Base-by-base conservation (phyloP, 2,797 vertebrate genomes). In the Enteromius viviparus region DNA sequence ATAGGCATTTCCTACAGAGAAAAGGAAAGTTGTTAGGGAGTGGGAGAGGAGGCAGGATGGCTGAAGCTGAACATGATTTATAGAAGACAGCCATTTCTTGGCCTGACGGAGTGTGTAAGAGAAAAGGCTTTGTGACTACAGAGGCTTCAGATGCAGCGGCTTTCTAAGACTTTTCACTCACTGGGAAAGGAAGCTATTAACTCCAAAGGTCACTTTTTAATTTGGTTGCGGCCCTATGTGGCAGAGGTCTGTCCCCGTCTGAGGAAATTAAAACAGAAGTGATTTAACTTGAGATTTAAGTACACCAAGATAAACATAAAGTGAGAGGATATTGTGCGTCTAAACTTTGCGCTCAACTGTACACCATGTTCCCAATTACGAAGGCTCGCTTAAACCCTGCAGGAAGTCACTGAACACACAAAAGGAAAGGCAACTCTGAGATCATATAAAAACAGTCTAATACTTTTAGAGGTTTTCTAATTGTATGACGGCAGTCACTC, bases 131-230 rank as follows among this genome's bases (percentile, higher is more conserved):
- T 66, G 42, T 26, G 49, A 76, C 47, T 69, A 55, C 42, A 72
- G 70, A 84, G 78, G 45, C 37, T 83, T 71, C 78, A 64, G 32
- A 83, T 47, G 62, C 83, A 23, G 32, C 5, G 47, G 84, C 78
- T 72, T 82, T 77, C 86, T 65, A 74, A 70, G 19, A 72, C 81
- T 65, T 77, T 84, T 84, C 76, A 64, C 72, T 83, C 47, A 32
- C 69, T 65, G 62, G 49, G 51, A 79, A 65, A 80, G 78, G 55
- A 86, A 85, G 80, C 86, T 45, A 87, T 85, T 87, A 86, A 87
- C 85, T 85, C 70, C 75, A 85, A 84, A 80, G 81, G 86, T 81
- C 84, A 64, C n/a, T 53, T 82, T 85, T 84, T 86, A 85, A 86
- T 83, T 84, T 87, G 81, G 75, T 74, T 78, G 78, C 40, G 37